Conservation (phyloP, 2,797 vertebrate genomes). For the Philypnodon macrostomus region DNA sequence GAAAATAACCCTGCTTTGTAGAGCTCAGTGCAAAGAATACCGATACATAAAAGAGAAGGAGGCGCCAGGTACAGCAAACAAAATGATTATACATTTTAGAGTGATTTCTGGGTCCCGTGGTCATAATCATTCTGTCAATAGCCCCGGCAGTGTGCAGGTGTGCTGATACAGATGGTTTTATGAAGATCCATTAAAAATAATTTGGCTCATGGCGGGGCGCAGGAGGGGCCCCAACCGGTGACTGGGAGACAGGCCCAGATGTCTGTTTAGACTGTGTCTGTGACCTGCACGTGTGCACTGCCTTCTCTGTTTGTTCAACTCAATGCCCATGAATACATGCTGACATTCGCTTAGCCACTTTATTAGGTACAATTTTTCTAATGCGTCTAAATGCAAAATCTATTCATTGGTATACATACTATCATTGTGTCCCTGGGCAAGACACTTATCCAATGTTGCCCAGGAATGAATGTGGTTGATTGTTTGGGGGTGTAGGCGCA, state of each 20-base stretch:
- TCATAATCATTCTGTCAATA: conserved; percentile 83
- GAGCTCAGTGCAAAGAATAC: conserved; percentile 60
- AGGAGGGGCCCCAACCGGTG: conserved; percentile 72
- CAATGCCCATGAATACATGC: no score
- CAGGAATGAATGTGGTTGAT: no score
- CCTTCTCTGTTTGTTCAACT: conserved; percentile 39
- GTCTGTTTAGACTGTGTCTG: conserved; percentile 56
- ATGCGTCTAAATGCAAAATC: no score
- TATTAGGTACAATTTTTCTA: no score
- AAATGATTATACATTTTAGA: conserved; percentile 81
- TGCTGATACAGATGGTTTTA: conserved; percentile 82
- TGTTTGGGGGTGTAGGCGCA: no score
- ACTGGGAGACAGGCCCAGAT: conserved; percentile 67
- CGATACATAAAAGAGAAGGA: conserved; percentile 56
- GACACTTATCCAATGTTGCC: no score
- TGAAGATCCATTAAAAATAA: conserved; percentile 86
- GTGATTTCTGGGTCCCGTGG: conserved; percentile 76
- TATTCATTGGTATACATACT: no score
- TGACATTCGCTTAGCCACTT: no score
- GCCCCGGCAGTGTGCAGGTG: conserved; percentile 81
- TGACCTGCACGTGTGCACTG: conserved; percentile 46
- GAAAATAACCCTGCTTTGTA: conserved; percentile 62
- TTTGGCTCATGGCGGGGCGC: conserved; percentile 77
- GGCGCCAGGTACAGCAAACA: conserved; percentile 72
- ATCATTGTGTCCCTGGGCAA: no score